A percentile compares a stretch with the other conserved stretches of the same genome.
phyloP scores from a whole-genome alignment of 2,113 vertebrate genomes.

The Syngnathus typhle region DNA sequence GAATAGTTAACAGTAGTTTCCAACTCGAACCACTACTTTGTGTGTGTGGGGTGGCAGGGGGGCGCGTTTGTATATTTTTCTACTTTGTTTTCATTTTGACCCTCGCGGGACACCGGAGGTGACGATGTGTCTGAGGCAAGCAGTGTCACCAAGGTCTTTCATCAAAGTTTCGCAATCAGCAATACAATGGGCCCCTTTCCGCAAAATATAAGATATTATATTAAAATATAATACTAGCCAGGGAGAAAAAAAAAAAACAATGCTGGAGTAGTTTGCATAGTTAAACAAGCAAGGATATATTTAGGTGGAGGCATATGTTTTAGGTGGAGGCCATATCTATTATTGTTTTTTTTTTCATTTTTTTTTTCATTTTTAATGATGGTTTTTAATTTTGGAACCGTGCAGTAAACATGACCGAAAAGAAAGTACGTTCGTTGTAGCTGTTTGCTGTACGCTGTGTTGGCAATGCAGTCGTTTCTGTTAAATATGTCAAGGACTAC shows the following conservation, averaged over 20 bases:
- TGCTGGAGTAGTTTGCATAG: not conserved
- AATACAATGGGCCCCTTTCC: not conserved
- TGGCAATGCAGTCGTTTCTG: not conserved
- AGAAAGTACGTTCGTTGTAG: too few species aligned
- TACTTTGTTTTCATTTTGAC: slow-evolving; percentile 53
- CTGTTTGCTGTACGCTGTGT: not conserved
- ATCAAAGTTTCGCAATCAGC: slow-evolving; percentile 58
- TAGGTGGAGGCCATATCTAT: not conserved
- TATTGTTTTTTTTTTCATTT: not conserved
- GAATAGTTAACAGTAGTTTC: slow-evolving; percentile 40
- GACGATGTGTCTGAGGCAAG: slow-evolving; percentile 24
- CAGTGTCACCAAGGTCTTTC: slow-evolving; percentile 66
- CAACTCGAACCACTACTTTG: slow-evolving; percentile 34
- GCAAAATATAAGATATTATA: too few species aligned
- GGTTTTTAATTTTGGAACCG: not conserved
- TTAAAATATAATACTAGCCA: not conserved
- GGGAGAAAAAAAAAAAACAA: not conserved
- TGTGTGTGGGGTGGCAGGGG: slow-evolving; percentile 14
- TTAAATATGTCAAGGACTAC: slow-evolving; percentile 9
- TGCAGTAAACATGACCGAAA: not conserved
- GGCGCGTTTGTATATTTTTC: slow-evolving; percentile 60
- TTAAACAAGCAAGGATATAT: not conserved
- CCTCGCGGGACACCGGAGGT: slow-evolving; percentile 24
- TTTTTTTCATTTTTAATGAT: not conserved
- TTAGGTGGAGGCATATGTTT: not conserved